Evolutionary conservation across 2,113 vertebrate genomes (phyloP), one percentile per base, ranked within the genome.

Genomic region (Peromyscus californicus): DNA sequence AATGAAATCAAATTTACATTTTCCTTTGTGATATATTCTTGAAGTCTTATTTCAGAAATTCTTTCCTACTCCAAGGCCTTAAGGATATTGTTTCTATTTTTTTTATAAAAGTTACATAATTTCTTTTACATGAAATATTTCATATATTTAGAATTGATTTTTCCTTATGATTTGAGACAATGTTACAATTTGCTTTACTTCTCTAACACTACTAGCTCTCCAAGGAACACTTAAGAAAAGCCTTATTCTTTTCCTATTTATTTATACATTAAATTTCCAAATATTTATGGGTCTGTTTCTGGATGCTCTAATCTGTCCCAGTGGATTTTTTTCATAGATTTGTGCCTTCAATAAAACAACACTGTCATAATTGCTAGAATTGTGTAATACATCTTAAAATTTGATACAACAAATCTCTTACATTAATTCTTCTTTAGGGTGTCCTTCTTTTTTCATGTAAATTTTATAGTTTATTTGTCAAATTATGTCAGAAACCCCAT

Each of bases 11-110:
- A 86, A 61, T 90, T 87, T 67, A 78, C 80, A 33, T 74, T 85
- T 96, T 92, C 15, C 61, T 83, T 86, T 67, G 51, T 90, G 42
- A 48, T 51, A 15, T 90, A 78, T 31, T 90, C 79, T 89, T 90
- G 36, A 36, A 76, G n/a, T 83, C 31, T 87, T 93, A 59, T 65
- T 89, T 75, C 24, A 59, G 16, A 29, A 83, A 70, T 63, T 57
- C 45, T 90, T 94, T 63, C 10, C 19, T 61, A 48, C 33, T 59
- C 48, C 39, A 22, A 97, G 36, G 4, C 90, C 74, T 82, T 90
- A 87, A 63, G 61, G 45, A 69, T 31, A 69, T n/a, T 11, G 31
- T 26, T 65, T 9, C n/a, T n/a, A 65, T 29, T 65, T n/a, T 61
- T 69, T 79, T 92, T 93, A 39, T 21, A 42, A 85, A 75, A 39